phyloP scores from a whole-genome alignment of 2,113 vertebrate species.

The Hystrix cristata region DNA sequence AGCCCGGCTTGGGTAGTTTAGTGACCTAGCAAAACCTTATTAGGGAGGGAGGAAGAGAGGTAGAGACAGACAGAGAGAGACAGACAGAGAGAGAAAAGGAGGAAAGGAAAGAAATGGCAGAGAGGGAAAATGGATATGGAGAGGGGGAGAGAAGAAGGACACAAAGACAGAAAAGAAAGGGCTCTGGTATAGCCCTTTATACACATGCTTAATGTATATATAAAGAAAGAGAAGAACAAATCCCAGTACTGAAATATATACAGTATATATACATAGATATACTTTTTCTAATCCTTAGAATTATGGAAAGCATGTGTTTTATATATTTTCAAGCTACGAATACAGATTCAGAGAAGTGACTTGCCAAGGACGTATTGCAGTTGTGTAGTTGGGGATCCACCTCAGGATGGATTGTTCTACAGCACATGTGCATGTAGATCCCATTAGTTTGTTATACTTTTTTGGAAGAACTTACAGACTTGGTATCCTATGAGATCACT shows the following conservation, averaged over 20 bases:
- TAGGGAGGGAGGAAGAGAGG: background rate
- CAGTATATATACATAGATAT: background rate
- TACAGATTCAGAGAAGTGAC: background rate
- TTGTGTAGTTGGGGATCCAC: background rate
- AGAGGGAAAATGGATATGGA: too few relatives aligned
- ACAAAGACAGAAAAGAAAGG: background rate
- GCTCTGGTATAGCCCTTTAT: background rate
- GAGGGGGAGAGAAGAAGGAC: background rate
- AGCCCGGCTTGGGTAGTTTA: background rate
- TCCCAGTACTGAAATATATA: background rate
- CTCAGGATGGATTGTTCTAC: background rate
- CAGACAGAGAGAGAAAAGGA: too few relatives aligned
- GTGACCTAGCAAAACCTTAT: background rate
- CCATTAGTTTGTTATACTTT: background rate
- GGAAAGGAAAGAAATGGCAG: background rate
- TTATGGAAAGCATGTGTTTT: constrained; percentile 20
- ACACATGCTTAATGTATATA: too few relatives aligned
- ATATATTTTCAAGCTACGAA: background rate
- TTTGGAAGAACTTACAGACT: background rate
- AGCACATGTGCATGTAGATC: background rate
- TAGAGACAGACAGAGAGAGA: too few relatives aligned
- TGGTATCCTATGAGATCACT: background rate
- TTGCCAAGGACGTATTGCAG: background rate
- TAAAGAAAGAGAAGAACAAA: background rate
- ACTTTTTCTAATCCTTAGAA: background rate